These are phyloP conservation scores for Gallinago jamesoni DNA, from an alignment of 2,113 vertebrate genomes.

Conservation along the genomic window DNA sequence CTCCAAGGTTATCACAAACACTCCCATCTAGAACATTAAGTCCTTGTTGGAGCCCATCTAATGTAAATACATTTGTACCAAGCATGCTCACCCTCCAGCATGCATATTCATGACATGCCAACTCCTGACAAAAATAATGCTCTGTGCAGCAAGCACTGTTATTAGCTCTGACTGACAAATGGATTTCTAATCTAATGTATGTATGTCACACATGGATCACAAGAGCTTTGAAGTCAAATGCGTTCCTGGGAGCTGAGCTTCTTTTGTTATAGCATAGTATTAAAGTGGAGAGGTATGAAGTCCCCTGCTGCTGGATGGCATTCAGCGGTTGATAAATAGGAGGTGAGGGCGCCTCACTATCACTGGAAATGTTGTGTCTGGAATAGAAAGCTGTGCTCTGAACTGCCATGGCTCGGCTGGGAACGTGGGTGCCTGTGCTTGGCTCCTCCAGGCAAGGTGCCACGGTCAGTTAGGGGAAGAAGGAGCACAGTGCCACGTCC, in stretches of 20 bases:
- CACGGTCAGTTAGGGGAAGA: rapidly evolving
- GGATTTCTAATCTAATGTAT: slow-evolving; percentile 29
- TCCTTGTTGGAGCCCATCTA: not conserved
- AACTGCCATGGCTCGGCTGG: not conserved
- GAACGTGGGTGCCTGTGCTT: not conserved
- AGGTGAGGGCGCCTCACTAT: not conserved
- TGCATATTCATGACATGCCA: slow-evolving; percentile 12
- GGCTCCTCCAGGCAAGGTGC: not conserved
- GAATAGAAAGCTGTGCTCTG: not conserved
- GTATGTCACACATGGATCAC: slow-evolving; percentile 14
- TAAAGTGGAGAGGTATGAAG: not conserved
- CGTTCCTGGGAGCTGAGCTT: not conserved
- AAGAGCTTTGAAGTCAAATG: slow-evolving; percentile 24
- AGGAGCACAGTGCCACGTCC: not conserved
- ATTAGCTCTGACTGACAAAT: slow-evolving; percentile 51
- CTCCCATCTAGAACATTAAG: not conserved
- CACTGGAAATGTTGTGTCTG: not conserved
- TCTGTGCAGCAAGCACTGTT: not conserved
- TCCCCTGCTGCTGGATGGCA: not conserved
- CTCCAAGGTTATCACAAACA: not conserved
- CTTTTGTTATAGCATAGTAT: not conserved
- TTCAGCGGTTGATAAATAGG: not conserved
- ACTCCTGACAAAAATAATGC: slow-evolving; percentile 41
- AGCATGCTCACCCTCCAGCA: not conserved
- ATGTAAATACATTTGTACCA: not conserved